Evolutionary conservation across 2,888 invertebrate species (phyloP).

Genomic region (Protodeltote pygarga): DNA sequence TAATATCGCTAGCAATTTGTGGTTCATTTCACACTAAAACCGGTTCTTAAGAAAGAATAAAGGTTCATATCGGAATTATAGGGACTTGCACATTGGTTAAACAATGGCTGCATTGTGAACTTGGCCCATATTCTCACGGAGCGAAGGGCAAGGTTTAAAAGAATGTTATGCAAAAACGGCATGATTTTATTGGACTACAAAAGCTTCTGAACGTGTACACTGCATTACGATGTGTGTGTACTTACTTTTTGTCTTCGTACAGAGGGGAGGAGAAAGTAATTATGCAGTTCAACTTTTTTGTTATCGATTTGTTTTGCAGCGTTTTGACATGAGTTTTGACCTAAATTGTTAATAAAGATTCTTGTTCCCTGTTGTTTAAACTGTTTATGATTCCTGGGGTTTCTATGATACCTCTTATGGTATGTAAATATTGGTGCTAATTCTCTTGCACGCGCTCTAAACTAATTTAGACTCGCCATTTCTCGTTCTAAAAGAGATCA

Average conservation of each 20-base stretch:
- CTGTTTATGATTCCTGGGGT: too few relatives aligned
- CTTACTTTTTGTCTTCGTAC: constrained; percentile 29
- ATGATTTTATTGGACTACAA: constrained; percentile 60
- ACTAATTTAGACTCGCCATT: too few relatives aligned
- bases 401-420: too few relatives aligned
- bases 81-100: constrained; percentile 37
- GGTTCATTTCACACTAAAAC: constrained; percentile 61
- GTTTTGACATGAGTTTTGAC: too few relatives aligned
- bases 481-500: too few relatives aligned
- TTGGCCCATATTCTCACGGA: constrained; percentile 83
- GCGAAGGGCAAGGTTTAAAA: constrained; percentile 64
- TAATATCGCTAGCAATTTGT: constrained; percentile 53
- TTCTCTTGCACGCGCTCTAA: too few relatives aligned
- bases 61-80: constrained; percentile 55
- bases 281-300: constrained; percentile 14
- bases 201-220: constrained; percentile 44
- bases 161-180: constrained; percentile 67
- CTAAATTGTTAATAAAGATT: background rate
- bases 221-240: constrained; percentile 28
- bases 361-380: background rate
- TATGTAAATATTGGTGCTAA: too few relatives aligned
- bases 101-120: constrained; percentile 74
- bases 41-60: constrained; percentile 55
- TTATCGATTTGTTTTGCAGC: constrained; percentile 15
- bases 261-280: constrained; percentile 40